Percentiles rank a stretch among this genome's conserved stretches.
phyloP scores from a whole-genome alignment of 2,888 invertebrate genomes.

The Baronia brevicornis region DNA sequence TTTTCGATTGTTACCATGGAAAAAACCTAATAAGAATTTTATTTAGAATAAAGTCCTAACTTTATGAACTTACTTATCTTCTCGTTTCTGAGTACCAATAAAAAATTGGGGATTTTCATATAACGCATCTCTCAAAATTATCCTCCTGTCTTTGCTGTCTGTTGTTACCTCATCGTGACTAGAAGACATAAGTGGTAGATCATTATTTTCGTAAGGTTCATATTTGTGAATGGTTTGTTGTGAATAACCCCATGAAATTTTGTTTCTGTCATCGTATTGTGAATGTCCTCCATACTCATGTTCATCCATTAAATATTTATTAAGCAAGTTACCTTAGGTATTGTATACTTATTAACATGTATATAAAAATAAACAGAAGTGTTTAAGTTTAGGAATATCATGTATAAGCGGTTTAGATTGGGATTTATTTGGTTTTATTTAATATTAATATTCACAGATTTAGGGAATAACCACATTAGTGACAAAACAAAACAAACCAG shows the following conservation, averaged over 20 bases:
- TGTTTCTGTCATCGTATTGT: background rate
- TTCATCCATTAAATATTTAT: background rate
- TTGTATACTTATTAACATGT: too few relatives aligned
- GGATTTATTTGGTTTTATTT: too few relatives aligned
- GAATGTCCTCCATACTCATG: background rate
- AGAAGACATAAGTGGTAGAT: background rate
- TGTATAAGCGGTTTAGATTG: too few relatives aligned
- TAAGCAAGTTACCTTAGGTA: too few relatives aligned
- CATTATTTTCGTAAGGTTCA: background rate
- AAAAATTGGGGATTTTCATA: slow-evolving; percentile 6
- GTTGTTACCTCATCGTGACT: background rate
- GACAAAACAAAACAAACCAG: too few relatives aligned
- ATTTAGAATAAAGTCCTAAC: too few relatives aligned
- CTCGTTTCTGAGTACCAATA: background rate
- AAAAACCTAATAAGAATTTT: too few relatives aligned
- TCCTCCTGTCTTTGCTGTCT: slow-evolving; percentile 3
- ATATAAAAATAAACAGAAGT: too few relatives aligned
- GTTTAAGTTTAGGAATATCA: too few relatives aligned
- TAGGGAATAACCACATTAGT: too few relatives aligned
- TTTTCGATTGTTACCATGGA: too few relatives aligned
- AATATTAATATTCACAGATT: too few relatives aligned
- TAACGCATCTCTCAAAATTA: slow-evolving; percentile 1
- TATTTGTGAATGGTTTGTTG: background rate
- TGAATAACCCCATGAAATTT: background rate
- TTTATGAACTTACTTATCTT: background rate